Conservation (phyloP, 2,113 vertebrate genomes). For the Salvelinus sp. region DNA sequence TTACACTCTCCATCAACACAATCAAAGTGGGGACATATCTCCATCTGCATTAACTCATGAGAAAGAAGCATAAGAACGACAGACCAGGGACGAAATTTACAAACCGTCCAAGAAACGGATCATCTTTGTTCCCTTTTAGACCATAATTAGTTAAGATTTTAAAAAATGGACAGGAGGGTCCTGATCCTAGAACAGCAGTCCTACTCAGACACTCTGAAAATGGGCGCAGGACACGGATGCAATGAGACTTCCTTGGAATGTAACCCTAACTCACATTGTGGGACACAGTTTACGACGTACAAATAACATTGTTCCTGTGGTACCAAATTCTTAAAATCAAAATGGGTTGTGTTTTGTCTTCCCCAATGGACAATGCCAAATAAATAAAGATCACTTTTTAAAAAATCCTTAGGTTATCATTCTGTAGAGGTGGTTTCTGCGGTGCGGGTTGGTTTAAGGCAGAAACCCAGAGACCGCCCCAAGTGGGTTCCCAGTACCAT, state of each 20-base stretch:
- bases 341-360: not conserved
- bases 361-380: not conserved
- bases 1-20: slow-evolving; percentile 16
- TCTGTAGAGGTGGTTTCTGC: slow-evolving; percentile 8
- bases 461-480: slow-evolving; percentile 38
- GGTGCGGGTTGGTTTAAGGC: slow-evolving; percentile 36
- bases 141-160: not conserved
- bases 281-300: not conserved
- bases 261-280: not conserved
- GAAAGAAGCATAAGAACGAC: not conserved
- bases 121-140: too few species aligned
- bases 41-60: slow-evolving; percentile 11
- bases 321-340: not conserved
- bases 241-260: not conserved
- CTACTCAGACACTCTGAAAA: too few species aligned
- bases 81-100: not conserved
- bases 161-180: not conserved
- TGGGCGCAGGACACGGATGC: not conserved
- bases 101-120: too few species aligned
- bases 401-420: not conserved
- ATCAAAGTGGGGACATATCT: not conserved
- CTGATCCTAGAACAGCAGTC: too few species aligned
- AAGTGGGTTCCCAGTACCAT: slow-evolving; percentile 16
- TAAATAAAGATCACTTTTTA: too few species aligned
- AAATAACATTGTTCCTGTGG: not conserved